Conservation (phyloP, 2,113 vertebrate species). For the Bufo bufo region DNA sequence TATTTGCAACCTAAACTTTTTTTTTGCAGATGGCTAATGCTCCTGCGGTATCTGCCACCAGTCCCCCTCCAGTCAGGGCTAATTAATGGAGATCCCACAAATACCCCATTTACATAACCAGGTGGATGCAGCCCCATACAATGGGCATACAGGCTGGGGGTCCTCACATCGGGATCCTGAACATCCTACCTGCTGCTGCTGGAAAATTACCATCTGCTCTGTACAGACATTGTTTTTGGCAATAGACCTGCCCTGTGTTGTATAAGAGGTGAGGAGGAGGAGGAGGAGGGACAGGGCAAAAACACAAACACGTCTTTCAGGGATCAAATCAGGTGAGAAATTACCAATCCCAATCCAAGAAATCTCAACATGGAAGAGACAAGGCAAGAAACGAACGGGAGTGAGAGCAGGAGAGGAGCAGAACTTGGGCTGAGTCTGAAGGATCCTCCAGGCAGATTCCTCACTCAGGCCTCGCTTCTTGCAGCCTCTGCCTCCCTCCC, state of each 20-base stretch:
- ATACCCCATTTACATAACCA: constrained; percentile 45
- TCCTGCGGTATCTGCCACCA: constrained; percentile 17
- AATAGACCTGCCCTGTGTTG: constrained; percentile 42
- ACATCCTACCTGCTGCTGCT: background rate
- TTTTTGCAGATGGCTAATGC: constrained; percentile 24
- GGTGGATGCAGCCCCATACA: background rate
- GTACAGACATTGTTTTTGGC: constrained; percentile 41
- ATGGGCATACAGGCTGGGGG: background rate
- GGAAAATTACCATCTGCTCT: constrained; percentile 2
- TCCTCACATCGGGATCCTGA: background rate
- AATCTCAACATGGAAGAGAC: background rate
- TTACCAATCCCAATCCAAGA: background rate
- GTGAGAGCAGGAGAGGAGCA: background rate
- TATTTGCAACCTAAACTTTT: constrained; percentile 24
- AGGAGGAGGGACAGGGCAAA: background rate
- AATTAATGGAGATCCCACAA: constrained; percentile 51
- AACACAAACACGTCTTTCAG: background rate
- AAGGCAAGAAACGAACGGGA: background rate
- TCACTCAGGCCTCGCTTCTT: background rate
- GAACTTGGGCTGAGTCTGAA: background rate
- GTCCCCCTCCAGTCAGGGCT: background rate
- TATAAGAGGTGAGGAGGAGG: constrained; percentile 47
- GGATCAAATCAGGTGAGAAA: constrained; percentile 35
- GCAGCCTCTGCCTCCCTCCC: background rate
- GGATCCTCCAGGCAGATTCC: background rate